A percentile compares a stretch with the other conserved stretches of the same genome.
Conservation (phyloP, 2,797 vertebrate species). For the Anabas testudineus region DNA sequence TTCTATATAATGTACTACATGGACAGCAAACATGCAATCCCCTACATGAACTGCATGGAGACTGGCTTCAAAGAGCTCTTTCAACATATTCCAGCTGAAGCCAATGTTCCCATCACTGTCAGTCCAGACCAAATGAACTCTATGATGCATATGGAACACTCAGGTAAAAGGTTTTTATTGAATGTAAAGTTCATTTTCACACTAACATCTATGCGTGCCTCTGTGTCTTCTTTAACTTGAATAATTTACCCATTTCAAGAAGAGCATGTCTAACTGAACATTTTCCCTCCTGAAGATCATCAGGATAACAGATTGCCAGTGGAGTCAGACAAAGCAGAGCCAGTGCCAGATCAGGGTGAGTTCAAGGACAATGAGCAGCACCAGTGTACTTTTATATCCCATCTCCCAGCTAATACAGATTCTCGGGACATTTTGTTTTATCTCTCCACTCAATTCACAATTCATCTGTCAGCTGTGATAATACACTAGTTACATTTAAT, state of each 20-base stretch:
- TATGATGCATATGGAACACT: slow-evolving; percentile 82
- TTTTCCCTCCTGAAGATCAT: slow-evolving; percentile 58
- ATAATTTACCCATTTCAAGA: not conserved
- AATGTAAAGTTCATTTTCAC: not conserved
- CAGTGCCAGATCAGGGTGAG: slow-evolving; percentile 89
- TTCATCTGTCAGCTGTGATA: no score
- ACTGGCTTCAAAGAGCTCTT: slow-evolving; percentile 87
- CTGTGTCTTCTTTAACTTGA: not conserved
- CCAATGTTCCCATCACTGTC: slow-evolving; percentile 89
- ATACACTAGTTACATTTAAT: no score
- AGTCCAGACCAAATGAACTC: slow-evolving; percentile 85
- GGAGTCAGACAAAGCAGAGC: slow-evolving; percentile 84
- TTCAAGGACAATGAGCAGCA: slow-evolving; percentile 26
- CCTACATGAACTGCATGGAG: slow-evolving; percentile 93
- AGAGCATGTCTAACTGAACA: not conserved
- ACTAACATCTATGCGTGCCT: not conserved
- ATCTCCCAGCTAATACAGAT: no score
- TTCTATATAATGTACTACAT: slow-evolving; percentile 99
- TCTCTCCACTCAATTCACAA: no score
- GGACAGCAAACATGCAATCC: slow-evolving; percentile 90
- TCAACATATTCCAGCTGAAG: slow-evolving; percentile 89
- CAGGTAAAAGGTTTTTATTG: slow-evolving; percentile 45
- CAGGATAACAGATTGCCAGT: slow-evolving; percentile 71
- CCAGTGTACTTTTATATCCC: no score
- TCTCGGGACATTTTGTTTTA: no score